phyloP scores from a whole-genome alignment of 2,888 invertebrate species.

The Rhingia rostrata region DNA sequence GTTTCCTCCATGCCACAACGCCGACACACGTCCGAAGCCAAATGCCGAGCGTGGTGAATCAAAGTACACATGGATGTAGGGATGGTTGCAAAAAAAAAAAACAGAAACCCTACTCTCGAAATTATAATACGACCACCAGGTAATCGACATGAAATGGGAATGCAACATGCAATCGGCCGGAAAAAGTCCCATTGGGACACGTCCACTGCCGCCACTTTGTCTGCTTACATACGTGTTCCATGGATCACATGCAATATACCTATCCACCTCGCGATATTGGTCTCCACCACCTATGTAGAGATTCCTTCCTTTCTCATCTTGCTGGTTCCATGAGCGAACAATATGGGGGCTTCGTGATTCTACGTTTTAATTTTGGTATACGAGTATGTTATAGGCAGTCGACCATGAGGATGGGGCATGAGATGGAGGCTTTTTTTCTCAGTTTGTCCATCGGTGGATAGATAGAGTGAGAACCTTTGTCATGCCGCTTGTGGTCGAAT shows the following conservation, averaged over 20 bases:
- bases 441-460: neutral
- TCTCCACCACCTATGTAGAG: neutral
- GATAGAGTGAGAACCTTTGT: neutral
- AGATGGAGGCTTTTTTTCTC: neutral
- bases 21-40: constrained; percentile 37
- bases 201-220: constrained; percentile 50
- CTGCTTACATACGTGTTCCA: constrained; percentile 51
- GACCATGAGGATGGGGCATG: constrained; percentile 47
- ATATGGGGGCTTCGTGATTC: constrained; percentile 21
- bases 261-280: constrained; percentile 22
- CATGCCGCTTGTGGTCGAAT: constrained; percentile 8
- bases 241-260: constrained; percentile 26
- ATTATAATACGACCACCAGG: constrained; percentile 72
- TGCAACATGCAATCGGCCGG: constrained; percentile 74
- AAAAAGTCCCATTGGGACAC: constrained; percentile 69
- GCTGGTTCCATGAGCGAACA: neutral
- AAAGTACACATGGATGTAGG: constrained; percentile 27
- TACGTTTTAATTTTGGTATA: neutral
- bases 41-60: constrained; percentile 63
- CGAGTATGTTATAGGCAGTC: constrained; percentile 21
- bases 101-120: constrained; percentile 8
- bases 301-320: constrained; percentile 7
- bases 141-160: constrained; percentile 74
- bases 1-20: constrained; percentile 24
- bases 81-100: constrained; percentile 10